Evolutionary conservation across 2,888 invertebrate genomes (phyloP).

Genomic region (Noctua janthe): DNA sequence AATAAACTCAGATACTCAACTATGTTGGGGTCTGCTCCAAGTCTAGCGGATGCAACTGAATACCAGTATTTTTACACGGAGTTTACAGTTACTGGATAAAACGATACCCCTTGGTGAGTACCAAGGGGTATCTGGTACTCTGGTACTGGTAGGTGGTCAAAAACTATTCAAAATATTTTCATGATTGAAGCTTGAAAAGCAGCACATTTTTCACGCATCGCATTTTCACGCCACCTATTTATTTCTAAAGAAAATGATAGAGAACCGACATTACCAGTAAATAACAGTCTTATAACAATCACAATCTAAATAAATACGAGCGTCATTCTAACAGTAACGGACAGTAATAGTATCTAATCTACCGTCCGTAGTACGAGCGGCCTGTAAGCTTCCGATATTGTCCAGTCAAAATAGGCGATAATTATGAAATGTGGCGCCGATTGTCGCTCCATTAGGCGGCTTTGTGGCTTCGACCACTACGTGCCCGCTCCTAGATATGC

Average conservation of each 20-base stretch:
- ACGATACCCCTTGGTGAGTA: not conserved
- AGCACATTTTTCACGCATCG: not conserved
- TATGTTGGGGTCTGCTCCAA: not conserved
- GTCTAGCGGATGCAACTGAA: not conserved
- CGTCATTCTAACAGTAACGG: conserved; percentile 48
- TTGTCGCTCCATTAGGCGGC: conserved; percentile 87
- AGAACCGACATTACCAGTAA: not conserved
- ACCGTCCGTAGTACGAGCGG: conserved; percentile 69
- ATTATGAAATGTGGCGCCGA: conserved; percentile 89
- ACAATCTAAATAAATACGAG: conserved; percentile 37
- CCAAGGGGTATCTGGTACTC: too few relatives aligned
- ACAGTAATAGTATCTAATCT: conserved; percentile 72
- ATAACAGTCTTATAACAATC: conserved; percentile 15
- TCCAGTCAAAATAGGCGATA: conserved; percentile 89
- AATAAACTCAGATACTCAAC: too few relatives aligned
- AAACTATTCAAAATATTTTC: not conserved
- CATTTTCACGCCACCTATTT: not conserved
- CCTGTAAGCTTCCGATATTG: conserved; percentile 84
- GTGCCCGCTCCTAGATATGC: conserved; percentile 82
- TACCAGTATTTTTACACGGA: not conserved
- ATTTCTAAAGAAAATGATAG: not conserved
- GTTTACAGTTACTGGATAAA: not conserved
- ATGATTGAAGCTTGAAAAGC: not conserved
- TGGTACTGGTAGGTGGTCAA: not conserved
- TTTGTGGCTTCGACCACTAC: conserved; percentile 81